Evolutionary conservation across 2,888 invertebrate species (phyloP), one percentile per base, ranked within the genome.

Genomic region (Rhagonycha fulva): DNA sequence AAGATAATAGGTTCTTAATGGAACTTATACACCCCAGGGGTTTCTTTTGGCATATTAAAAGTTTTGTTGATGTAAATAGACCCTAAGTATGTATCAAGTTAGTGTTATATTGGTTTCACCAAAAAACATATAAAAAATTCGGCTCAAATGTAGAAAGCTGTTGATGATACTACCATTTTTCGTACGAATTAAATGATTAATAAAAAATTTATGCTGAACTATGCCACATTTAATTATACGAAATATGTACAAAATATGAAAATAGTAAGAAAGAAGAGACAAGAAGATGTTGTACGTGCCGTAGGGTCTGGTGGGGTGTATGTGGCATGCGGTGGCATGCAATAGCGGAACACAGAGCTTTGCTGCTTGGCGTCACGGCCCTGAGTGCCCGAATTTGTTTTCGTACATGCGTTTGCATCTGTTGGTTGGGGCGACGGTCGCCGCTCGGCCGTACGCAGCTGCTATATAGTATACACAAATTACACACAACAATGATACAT

Each of bases 301-400:
- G 90, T 90, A 87, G 89, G 90, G 86, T 90, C 90, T 87, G 90
- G 90, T 88, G 90, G 89, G 86, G 89, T 90, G 89, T 90, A 90
- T 86, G 89, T 89, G 83, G 90, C 90, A 89, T 90, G 90, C 87
- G 89, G 89, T 86, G 90, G 90, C 90, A 90, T 90, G 89, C 90
- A 90, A 88, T 90, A 90, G 86, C 90, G 90, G 87, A 89, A 90
- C 87, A 88, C 88, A 88, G 87, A 87, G 83, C 83, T 84, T 85
- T 86, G 87, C 86, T 86, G 85, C 78, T 79, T 80, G 86, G 87
- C 87, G 83, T 87, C 87, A 83, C 87, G 87, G 85, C 87, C 86
- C 81, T 88, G 88, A 83, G 86, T 84, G 84, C 86, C 86, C 84
- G 86, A 84, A 82, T 85, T 84, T 83, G 84, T 83, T 82, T 84